Conservation (phyloP, 2,888 invertebrate species). For the Tigriopus californicus region DNA sequence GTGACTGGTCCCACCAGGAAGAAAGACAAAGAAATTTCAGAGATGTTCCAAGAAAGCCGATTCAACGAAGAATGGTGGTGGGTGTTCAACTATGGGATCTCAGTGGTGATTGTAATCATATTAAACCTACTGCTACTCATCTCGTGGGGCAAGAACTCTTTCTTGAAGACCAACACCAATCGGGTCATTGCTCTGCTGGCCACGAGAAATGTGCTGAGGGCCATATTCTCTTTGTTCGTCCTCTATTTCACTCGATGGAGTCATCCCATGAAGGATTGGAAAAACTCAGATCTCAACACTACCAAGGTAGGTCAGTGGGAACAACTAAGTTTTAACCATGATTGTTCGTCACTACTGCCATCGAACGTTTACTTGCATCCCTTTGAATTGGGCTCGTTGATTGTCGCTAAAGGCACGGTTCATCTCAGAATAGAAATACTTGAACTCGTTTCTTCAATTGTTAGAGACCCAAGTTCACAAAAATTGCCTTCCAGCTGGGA, state of each 20-base stretch:
- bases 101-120: not conserved
- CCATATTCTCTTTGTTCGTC: not conserved
- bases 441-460: too few species aligned
- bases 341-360: too few species aligned
- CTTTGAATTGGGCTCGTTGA: too few species aligned
- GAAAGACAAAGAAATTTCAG: not conserved
- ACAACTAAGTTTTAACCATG: too few species aligned
- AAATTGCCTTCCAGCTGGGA: not conserved
- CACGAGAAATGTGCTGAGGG: not conserved
- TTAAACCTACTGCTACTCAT: not conserved
- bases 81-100: slow-evolving; percentile 1
- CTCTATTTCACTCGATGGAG: not conserved
- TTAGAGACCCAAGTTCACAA: too few species aligned
- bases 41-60: not conserved
- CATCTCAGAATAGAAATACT: too few species aligned
- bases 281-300: not conserved
- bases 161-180: slow-evolving; percentile 4
- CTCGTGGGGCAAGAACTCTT: not conserved
- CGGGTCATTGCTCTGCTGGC: slow-evolving; percentile 7
- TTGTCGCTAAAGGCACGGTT: too few species aligned
- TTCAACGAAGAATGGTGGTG: slow-evolving; percentile 10
- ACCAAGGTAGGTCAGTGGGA: not conserved
- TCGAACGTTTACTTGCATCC: too few species aligned
- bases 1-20: not conserved
- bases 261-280: not conserved